phyloP scores from a whole-genome alignment of 2,797 vertebrate genomes.

The Yasuhikotakia modesta region DNA sequence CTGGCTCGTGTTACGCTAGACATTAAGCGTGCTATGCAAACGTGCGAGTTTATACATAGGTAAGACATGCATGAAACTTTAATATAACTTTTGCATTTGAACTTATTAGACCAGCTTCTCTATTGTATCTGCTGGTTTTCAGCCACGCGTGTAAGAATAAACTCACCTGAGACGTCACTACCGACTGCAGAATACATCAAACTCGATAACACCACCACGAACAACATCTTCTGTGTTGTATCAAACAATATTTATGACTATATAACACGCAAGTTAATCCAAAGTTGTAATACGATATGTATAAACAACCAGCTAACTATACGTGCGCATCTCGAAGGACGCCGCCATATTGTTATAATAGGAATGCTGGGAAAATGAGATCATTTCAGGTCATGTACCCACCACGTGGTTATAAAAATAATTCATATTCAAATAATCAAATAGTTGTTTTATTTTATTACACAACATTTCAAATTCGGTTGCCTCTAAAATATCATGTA shows the following conservation, averaged over 20 bases:
- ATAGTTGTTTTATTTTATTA: no score
- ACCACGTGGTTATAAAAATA: not conserved
- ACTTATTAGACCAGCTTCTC: not conserved
- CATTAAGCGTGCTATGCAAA: not conserved
- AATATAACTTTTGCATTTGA: not conserved
- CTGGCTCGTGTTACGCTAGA: not conserved
- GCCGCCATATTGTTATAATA: slow-evolving; percentile 60
- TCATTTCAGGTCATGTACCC: slow-evolving; percentile 4
- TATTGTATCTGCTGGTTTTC: not conserved
- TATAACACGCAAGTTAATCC: not conserved
- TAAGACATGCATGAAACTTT: not conserved
- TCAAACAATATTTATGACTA: not conserved
- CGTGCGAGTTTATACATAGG: not conserved
- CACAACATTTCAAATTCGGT: no score
- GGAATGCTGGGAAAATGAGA: slow-evolving; percentile 52
- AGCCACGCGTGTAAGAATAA: slow-evolving; percentile 2
- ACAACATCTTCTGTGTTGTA: not conserved
- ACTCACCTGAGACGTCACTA: slow-evolving; percentile 39
- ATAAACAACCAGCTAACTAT: not conserved
- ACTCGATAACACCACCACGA: not conserved
- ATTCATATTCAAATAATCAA: not conserved
- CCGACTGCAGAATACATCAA: not conserved
- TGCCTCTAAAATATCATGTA: no score
- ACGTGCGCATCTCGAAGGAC: slow-evolving; percentile 18
- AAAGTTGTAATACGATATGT: no score